phyloP scores from a whole-genome alignment of 2,888 invertebrate genomes.

The Hipparchia sbordonii region DNA sequence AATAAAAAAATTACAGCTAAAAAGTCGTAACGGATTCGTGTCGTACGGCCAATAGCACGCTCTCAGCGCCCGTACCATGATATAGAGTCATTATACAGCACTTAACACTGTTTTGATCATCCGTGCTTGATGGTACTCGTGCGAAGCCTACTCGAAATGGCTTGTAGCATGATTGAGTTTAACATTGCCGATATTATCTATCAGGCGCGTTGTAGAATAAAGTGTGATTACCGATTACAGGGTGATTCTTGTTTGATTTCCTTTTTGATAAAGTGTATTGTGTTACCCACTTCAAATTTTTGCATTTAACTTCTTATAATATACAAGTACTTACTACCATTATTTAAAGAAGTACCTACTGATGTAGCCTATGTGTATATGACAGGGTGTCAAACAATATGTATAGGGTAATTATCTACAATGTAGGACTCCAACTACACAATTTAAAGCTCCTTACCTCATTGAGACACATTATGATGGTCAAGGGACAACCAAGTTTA shows the following conservation, averaged over 20 bases:
- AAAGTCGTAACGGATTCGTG: slow-evolving; percentile 8
- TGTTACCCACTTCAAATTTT: neutral
- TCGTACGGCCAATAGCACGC: slow-evolving; percentile 27
- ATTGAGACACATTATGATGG: neutral
- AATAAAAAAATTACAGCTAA: too few species aligned
- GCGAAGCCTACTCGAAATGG: slow-evolving; percentile 30
- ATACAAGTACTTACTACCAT: too few species aligned
- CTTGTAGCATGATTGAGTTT: slow-evolving; percentile 32
- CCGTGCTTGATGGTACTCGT: slow-evolving; percentile 33
- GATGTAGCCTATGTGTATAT: too few species aligned
- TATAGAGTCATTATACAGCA: slow-evolving; percentile 57
- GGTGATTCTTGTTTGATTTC: slow-evolving; percentile 5
- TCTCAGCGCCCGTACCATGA: slow-evolving; percentile 45
- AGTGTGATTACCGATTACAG: slow-evolving; percentile 13
- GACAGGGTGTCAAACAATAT: too few species aligned
- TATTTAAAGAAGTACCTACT: too few species aligned
- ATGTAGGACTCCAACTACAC: too few species aligned
- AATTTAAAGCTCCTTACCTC: too few species aligned
- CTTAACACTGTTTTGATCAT: slow-evolving; percentile 60
- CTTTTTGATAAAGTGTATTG: neutral
- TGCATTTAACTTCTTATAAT: neutral
- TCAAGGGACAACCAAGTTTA: neutral
- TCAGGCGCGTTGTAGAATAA: slow-evolving; percentile 16
- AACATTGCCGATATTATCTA: slow-evolving; percentile 29
- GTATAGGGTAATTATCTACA: too few species aligned